Evolutionary conservation across 2,888 invertebrate genomes (phyloP).

Genomic region (Napeogenes inachia): DNA sequence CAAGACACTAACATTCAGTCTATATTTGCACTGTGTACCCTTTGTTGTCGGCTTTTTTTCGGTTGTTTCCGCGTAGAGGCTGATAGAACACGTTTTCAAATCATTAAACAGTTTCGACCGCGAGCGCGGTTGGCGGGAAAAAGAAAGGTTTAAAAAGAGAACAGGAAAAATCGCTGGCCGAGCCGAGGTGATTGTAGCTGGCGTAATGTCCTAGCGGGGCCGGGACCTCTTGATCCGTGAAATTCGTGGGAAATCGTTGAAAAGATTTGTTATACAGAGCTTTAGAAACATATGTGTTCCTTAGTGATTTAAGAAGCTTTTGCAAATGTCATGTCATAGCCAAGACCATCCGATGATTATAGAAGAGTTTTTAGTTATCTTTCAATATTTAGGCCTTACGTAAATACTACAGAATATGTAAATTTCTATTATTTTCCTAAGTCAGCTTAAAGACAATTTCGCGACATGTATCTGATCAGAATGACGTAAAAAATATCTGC

Average conservation of each 20-base stretch:
- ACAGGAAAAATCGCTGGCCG: slow-evolving; percentile 53
- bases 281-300: no score
- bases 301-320: no score
- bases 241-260: not conserved
- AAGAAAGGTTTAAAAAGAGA: slow-evolving; percentile 58
- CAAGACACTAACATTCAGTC: slow-evolving; percentile 51
- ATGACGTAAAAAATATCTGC: no score
- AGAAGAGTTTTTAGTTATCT: no score
- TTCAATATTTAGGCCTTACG: no score
- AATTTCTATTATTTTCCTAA: no score
- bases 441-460: no score
- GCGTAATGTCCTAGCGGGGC: slow-evolving; percentile 49
- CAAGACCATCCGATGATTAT: no score
- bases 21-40: slow-evolving; percentile 74
- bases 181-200: slow-evolving; percentile 55
- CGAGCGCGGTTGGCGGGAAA: slow-evolving; percentile 55
- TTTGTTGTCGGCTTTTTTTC: slow-evolving; percentile 74
- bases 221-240: slow-evolving; percentile 36
- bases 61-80: slow-evolving; percentile 75
- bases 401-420: no score
- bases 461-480: no score
- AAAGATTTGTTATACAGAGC: not conserved
- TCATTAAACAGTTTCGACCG: slow-evolving; percentile 77
- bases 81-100: slow-evolving; percentile 79
- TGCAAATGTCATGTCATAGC: no score